These are phyloP conservation scores for Drosophila neonasuta DNA, from an alignment of 2,888 invertebrate genomes.

Conservation along the genomic window DNA sequence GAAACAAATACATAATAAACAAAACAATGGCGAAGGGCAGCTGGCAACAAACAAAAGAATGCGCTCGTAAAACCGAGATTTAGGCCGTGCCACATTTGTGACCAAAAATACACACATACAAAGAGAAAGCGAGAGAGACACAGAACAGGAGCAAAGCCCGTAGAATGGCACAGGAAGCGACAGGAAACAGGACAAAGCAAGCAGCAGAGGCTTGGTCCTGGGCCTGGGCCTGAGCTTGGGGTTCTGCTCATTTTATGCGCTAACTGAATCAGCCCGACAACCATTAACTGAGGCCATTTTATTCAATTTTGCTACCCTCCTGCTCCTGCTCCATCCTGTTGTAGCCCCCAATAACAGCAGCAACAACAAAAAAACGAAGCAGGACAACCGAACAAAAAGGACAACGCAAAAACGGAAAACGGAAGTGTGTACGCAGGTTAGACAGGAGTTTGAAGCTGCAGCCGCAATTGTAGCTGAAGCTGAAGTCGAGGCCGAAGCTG, in stretches of 20 bases:
- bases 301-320: slow-evolving; percentile 67
- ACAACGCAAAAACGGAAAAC: slow-evolving; percentile 51
- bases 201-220: slow-evolving; percentile 18
- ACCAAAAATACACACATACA: slow-evolving; percentile 58
- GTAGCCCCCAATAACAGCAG: no score
- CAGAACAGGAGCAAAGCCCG: background rate
- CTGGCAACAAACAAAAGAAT: slow-evolving; percentile 63
- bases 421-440: slow-evolving; percentile 76
- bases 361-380: slow-evolving; percentile 10
- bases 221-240: slow-evolving; percentile 34
- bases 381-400: slow-evolving; percentile 40
- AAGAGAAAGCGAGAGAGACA: slow-evolving; percentile 18
- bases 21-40: slow-evolving; percentile 70
- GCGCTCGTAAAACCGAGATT: slow-evolving; percentile 76
- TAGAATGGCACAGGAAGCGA: slow-evolving; percentile 41
- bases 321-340: background rate
- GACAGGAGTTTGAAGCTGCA: slow-evolving; percentile 44
- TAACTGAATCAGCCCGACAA: slow-evolving; percentile 77
- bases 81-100: slow-evolving; percentile 77
- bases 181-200: slow-evolving; percentile 26
- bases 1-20: slow-evolving; percentile 76
- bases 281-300: slow-evolving; percentile 78
- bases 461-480: slow-evolving; percentile 11
- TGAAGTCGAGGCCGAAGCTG: slow-evolving; percentile 10
- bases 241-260: slow-evolving; percentile 74